Evolutionary conservation across 2,113 vertebrate species (phyloP).

Genomic region (Neodon shergylaensis): DNA sequence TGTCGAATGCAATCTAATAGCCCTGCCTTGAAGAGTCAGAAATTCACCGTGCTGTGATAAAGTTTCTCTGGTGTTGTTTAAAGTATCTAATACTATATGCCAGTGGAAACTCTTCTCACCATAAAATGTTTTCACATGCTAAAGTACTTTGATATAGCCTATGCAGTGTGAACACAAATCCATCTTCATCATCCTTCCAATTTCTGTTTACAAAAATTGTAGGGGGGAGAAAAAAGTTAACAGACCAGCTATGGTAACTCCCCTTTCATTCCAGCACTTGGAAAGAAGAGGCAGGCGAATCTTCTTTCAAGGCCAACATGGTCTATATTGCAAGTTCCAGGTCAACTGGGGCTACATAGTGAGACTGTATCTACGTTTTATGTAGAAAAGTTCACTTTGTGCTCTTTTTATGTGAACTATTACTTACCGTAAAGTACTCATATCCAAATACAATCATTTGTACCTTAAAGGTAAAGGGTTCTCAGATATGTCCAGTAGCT

Average conservation of each 20-base stretch:
- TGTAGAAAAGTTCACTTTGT: background rate
- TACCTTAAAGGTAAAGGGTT: background rate
- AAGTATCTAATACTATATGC: background rate
- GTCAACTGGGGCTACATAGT: background rate
- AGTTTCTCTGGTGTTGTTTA: background rate
- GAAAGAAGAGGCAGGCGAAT: background rate
- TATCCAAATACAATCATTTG: background rate
- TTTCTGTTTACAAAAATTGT: conserved; percentile 8
- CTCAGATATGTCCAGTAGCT: conserved; percentile 1
- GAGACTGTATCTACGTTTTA: background rate
- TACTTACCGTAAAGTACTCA: background rate
- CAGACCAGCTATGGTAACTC: background rate
- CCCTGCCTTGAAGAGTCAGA: background rate
- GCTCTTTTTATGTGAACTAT: background rate
- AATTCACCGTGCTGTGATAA: background rate
- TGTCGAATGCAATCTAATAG: background rate
- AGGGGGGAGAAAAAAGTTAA: background rate
- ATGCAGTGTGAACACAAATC: background rate
- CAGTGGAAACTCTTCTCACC: background rate
- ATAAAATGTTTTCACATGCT: conserved; percentile 14
- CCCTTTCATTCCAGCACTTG: background rate
- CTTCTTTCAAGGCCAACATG: background rate
- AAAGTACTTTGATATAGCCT: background rate
- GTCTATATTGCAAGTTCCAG: background rate
- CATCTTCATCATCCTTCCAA: background rate